A percentile compares a stretch with the other conserved stretches of the same genome.
Conservation (phyloP, 2,113 vertebrate species). For the Apaloderma vittatum region DNA sequence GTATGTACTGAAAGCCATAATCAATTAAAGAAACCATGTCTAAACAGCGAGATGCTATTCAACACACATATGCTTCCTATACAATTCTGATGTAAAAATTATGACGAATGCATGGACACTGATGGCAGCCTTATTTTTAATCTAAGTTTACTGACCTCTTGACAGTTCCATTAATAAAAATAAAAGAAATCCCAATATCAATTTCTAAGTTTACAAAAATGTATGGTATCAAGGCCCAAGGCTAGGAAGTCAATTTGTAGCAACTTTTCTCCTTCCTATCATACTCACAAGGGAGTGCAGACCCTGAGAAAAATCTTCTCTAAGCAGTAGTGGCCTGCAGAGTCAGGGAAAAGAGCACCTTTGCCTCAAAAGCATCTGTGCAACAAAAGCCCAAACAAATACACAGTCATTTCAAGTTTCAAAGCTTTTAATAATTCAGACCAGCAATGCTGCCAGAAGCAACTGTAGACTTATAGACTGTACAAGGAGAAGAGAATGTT, state of each 20-base stretch:
- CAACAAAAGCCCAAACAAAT: background rate
- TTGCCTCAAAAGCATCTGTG: background rate
- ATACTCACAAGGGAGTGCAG: background rate
- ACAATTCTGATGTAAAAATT: background rate
- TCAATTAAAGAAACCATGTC: conserved; percentile 58
- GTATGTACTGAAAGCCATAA: conserved; percentile 62
- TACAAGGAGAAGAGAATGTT: background rate
- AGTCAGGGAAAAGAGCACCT: background rate
- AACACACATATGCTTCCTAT: background rate
- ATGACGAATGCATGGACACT: background rate
- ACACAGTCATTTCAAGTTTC: background rate
- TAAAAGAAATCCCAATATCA: background rate
- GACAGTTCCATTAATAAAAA: background rate
- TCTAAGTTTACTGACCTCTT: background rate
- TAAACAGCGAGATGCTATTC: conserved; percentile 3
- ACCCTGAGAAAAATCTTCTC: background rate
- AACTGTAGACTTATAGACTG: background rate
- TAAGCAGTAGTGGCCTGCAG: background rate
- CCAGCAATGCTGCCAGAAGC: background rate
- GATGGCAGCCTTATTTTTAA: background rate
- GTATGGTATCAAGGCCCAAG: background rate
- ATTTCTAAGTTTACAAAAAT: background rate
- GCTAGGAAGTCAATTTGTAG: background rate
- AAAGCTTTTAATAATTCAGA: background rate
- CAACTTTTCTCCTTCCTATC: background rate